These are phyloP conservation scores for Aleiodes leptofemur DNA, from an alignment of 2,888 invertebrate genomes.

Conservation along the genomic window DNA sequence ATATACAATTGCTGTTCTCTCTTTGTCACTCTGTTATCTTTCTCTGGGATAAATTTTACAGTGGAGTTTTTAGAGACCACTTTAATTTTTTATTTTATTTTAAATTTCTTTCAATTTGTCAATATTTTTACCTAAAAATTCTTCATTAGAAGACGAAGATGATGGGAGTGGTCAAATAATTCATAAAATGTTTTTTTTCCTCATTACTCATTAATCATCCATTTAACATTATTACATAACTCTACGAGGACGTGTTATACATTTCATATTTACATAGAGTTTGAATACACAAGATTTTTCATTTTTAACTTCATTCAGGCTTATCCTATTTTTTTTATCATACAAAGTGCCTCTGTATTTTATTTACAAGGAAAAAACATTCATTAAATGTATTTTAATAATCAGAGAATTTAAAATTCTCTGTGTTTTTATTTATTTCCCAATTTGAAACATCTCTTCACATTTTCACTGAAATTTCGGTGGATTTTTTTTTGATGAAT, in stretches of 20 bases:
- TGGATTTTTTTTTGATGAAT: neutral
- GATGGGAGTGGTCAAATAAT: conserved; percentile 32
- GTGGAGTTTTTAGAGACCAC: conserved; percentile 40
- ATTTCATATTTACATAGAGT: conserved; percentile 51
- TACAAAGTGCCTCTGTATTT: conserved; percentile 54
- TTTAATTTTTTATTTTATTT: conserved; percentile 22
- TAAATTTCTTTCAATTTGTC: conserved; percentile 41
- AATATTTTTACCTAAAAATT: conserved; percentile 17
- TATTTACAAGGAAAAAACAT: conserved; percentile 52
- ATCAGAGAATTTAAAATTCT: conserved; percentile 26
- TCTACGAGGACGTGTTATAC: conserved; percentile 49
- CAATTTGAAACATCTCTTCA: conserved; percentile 11
- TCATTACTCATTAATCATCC: conserved; percentile 41
- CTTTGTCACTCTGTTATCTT: conserved; percentile 10
- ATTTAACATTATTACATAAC: conserved; percentile 19
- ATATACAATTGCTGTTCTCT: conserved; percentile 44
- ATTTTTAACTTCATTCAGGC: conserved; percentile 49
- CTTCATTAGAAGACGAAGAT: conserved; percentile 16
- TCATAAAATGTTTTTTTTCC: conserved; percentile 47
- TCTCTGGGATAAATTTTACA: conserved; percentile 39
- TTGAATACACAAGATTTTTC: conserved; percentile 45
- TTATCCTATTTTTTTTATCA: conserved; percentile 49
- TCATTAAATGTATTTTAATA: conserved; percentile 38
- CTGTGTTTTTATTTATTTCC: conserved; percentile 18
- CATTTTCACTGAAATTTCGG: conserved; percentile 46